These are phyloP conservation scores for Tetragnatha montana DNA, from an alignment of 2,888 invertebrate species.

Conservation along the genomic window DNA sequence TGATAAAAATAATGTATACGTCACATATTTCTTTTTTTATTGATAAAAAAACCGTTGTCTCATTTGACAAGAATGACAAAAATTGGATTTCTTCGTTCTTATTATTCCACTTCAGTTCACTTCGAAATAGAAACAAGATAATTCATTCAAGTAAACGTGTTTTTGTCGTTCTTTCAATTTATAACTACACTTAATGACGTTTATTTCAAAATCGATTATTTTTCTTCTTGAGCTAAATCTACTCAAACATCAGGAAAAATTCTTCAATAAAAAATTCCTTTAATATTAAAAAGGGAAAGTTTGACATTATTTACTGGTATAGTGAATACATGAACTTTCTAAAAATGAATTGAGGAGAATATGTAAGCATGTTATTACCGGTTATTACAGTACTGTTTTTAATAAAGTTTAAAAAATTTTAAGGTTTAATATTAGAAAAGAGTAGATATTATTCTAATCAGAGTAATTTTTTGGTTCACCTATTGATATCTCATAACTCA, in stretches of 20 bases:
- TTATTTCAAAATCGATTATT: conserved; percentile 21
- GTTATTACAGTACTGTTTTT: no score
- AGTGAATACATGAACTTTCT: no score
- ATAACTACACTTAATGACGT: background rate
- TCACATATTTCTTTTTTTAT: background rate
- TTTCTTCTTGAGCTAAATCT: conserved; percentile 1
- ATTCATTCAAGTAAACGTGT: background rate
- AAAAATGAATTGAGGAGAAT: no score
- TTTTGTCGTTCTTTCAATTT: conserved; percentile 9
- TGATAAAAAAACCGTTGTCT: background rate
- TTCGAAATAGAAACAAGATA: background rate
- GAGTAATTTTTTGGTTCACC: no score
- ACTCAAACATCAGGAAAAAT: background rate
- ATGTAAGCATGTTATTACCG: no score
- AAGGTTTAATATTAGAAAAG: no score
- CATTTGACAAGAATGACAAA: background rate
- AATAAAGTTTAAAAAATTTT: no score
- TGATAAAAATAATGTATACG: background rate
- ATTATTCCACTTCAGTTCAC: background rate
- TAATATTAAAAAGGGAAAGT: no score
- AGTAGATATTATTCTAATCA: no score
- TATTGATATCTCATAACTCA: no score
- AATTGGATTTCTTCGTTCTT: background rate
- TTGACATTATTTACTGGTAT: no score
- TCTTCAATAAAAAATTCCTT: background rate